Conservation (phyloP, 1,140 invertebrate species). For the Anadara kagoshimensis region DNA sequence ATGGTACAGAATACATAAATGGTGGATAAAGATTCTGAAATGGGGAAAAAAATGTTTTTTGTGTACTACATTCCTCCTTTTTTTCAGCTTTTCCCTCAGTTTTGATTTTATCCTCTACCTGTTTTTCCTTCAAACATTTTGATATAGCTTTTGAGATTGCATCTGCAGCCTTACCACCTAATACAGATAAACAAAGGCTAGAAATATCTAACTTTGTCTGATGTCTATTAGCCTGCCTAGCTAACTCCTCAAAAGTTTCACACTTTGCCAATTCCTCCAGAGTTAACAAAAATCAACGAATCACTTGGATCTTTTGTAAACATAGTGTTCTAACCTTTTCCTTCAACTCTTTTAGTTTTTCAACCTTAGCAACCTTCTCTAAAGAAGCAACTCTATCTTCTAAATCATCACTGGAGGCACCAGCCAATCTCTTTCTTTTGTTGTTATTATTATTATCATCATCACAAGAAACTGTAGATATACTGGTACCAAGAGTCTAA, state of each 20-base stretch:
- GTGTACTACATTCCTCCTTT: constrained; percentile 1
- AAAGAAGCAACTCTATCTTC: constrained; percentile 1
- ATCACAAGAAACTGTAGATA: too few relatives aligned
- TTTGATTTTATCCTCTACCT: not conserved
- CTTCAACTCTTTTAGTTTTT: constrained; percentile 2
- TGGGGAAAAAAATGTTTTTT: not conserved
- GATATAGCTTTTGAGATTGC: constrained; percentile 4
- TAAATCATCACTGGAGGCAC: not conserved
- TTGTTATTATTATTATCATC: too few relatives aligned
- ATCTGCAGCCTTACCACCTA: constrained; percentile 25
- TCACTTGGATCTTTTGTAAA: constrained; percentile 28
- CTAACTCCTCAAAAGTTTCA: constrained; percentile 9
- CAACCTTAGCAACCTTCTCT: not conserved
- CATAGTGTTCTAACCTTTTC: constrained; percentile 33
- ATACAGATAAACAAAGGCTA: constrained; percentile 17
- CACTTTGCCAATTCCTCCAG: constrained; percentile 29
- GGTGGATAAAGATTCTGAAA: constrained; percentile 13
- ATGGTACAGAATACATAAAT: not conserved
- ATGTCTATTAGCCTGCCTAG: constrained; percentile 26
- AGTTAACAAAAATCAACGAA: constrained; percentile 22
- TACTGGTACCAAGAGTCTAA: too few relatives aligned
- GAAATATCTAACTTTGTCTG: constrained; percentile 26
- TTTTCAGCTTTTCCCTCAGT: not conserved
- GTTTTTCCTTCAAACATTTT: not conserved
- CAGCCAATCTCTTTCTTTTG: too few relatives aligned